These are phyloP conservation scores for Anthrax anthrax DNA, from an alignment of 2,888 invertebrate species.

Conservation along the genomic window DNA sequence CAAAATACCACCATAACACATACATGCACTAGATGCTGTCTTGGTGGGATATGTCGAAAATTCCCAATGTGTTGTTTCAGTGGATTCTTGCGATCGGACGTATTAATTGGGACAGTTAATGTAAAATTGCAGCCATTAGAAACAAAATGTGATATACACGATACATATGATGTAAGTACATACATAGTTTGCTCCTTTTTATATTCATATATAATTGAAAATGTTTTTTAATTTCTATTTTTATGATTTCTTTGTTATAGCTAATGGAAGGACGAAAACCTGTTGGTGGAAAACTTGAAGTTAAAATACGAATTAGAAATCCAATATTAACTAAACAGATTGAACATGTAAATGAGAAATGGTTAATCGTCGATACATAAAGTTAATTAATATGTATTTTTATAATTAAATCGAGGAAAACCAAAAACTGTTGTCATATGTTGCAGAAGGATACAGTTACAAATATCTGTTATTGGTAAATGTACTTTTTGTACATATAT, in stretches of 20 bases:
- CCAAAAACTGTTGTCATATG: too few relatives aligned
- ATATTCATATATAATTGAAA: background rate
- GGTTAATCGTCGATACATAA: constrained; percentile 65
- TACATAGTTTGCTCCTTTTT: too few relatives aligned
- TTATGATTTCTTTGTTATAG: constrained; percentile 37
- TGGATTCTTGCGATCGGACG: constrained; percentile 84
- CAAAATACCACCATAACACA: constrained; percentile 6
- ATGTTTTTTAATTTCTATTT: constrained; percentile 9
- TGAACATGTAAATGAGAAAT: constrained; percentile 77
- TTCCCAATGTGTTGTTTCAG: constrained; percentile 56
- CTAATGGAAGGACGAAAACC: constrained; percentile 79
- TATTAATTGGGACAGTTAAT: constrained; percentile 63
- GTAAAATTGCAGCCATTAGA: constrained; percentile 85
- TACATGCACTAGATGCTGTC: constrained; percentile 27
- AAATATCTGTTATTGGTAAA: too few relatives aligned
- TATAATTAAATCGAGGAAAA: too few relatives aligned
- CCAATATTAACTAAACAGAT: constrained; percentile 81
- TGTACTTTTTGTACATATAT: too few relatives aligned
- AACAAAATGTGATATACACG: constrained; percentile 75
- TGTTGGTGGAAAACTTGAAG: constrained; percentile 80
- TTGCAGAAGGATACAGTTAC: too few relatives aligned
- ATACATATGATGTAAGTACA: constrained; percentile 76
- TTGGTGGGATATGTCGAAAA: constrained; percentile 35
- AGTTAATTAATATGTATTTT: too few relatives aligned
- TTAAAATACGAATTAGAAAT: constrained; percentile 73